phyloP scores from a whole-genome alignment of 2,113 vertebrate species.

The Casuarius casuarius region DNA sequence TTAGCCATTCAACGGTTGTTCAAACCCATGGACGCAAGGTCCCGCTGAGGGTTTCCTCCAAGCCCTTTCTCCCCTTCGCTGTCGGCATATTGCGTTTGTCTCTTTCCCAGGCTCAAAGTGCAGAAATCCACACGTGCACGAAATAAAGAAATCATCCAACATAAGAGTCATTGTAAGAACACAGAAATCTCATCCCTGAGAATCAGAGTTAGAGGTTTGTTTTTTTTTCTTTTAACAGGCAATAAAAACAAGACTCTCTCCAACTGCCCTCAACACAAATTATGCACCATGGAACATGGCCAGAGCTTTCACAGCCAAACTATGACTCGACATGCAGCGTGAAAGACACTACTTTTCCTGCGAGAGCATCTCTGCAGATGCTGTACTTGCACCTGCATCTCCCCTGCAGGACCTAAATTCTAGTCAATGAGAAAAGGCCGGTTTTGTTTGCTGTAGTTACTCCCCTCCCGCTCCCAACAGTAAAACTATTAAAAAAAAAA shows the following conservation, averaged over 20 bases:
- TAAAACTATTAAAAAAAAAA: neutral
- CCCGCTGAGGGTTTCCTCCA: neutral
- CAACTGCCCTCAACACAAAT: conserved; percentile 32
- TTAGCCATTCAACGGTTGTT: neutral
- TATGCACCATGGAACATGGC: neutral
- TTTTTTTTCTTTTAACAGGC: conserved; percentile 13
- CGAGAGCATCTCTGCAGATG: conserved; percentile 34
- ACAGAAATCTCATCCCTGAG: conserved; percentile 76
- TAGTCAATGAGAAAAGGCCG: neutral
- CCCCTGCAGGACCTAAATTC: conserved; percentile 28
- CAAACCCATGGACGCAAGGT: neutral
- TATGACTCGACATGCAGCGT: conserved; percentile 54
- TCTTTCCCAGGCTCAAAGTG: conserved; percentile 10
- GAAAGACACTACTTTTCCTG: conserved; percentile 17
- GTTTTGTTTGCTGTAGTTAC: neutral
- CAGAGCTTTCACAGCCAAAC: conserved; percentile 18
- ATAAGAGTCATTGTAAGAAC: neutral
- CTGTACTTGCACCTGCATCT: conserved; percentile 56
- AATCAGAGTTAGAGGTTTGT: conserved; percentile 70
- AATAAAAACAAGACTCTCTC: conserved; percentile 50
- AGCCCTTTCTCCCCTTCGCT: neutral
- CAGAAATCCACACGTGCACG: neutral
- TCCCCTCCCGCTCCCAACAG: conserved; percentile 13
- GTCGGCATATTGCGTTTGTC: accelerated
- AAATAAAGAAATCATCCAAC: neutral